Evolutionary conservation across 2,113 vertebrate species (phyloP).

Genomic region (Tauraco erythrolophus): DNA sequence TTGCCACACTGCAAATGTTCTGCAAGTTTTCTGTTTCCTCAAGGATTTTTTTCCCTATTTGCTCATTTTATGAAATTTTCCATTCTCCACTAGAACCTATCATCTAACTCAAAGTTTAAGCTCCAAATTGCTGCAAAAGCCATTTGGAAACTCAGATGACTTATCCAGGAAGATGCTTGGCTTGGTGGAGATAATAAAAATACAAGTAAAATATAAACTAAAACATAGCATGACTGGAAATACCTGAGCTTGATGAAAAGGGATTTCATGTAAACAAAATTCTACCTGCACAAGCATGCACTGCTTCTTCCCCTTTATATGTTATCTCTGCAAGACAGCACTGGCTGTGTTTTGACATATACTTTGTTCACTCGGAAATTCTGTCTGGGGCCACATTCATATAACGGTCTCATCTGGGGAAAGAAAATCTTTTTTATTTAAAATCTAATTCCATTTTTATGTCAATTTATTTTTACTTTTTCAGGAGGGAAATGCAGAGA

Average conservation of each 20-base stretch:
- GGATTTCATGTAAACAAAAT: not conserved
- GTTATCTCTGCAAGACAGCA: not conserved
- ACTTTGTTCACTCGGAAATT: not conserved
- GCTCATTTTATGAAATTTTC: not conserved
- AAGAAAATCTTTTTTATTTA: not conserved
- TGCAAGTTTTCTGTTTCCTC: not conserved
- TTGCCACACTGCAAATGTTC: not conserved
- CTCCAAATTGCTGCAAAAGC: not conserved
- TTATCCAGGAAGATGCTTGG: not conserved
- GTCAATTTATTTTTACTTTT: not conserved
- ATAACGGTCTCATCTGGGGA: not conserved
- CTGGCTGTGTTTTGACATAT: not conserved
- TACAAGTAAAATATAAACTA: not conserved
- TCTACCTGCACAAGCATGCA: not conserved
- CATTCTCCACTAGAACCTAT: not conserved
- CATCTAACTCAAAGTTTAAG: not conserved
- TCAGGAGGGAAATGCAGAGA: not conserved
- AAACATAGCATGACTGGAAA: not conserved
- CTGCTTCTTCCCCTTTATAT: not conserved
- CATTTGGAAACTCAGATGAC: not conserved
- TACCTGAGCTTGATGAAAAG: not conserved
- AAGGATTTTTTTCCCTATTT: not conserved
- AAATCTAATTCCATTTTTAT: not conserved
- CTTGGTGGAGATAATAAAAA: slow-evolving; percentile 2
- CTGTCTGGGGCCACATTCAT: not conserved